phyloP scores from a whole-genome alignment of 1,140 invertebrate genomes.

The Heliothis subflexa region DNA sequence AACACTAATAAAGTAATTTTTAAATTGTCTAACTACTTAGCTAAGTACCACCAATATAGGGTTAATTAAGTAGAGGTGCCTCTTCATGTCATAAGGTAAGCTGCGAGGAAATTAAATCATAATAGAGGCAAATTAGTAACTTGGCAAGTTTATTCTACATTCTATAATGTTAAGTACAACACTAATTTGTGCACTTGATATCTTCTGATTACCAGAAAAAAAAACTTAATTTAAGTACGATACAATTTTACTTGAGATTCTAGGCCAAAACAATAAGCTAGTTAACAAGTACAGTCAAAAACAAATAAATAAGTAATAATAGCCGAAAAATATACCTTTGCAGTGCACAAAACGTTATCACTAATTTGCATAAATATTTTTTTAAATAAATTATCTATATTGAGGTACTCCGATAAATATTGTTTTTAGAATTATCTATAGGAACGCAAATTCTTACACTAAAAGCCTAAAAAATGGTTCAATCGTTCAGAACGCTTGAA shows the following conservation, averaged over 20 bases:
- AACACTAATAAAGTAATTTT: constrained; percentile 67
- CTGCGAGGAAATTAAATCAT: background rate
- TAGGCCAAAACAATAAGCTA: background rate
- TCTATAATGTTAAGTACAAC: constrained; percentile 7
- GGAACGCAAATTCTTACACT: constrained; percentile 69
- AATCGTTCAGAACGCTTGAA: constrained; percentile 20
- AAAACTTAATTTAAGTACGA: background rate
- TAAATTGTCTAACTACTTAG: constrained; percentile 64
- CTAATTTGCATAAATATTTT: constrained; percentile 12
- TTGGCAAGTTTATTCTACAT: constrained; percentile 33
- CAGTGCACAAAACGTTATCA: constrained; percentile 11
- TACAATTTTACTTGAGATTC: constrained; percentile 21
- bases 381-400: constrained; percentile 45
- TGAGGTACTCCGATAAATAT: constrained; percentile 60
- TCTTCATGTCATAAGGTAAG: constrained; percentile 43
- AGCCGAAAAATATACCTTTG: constrained; percentile 17
- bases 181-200: background rate
- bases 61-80: constrained; percentile 53
- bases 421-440: constrained; percentile 62
- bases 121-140: constrained; percentile 12
- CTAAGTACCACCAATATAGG: constrained; percentile 70
- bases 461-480: constrained; percentile 41
- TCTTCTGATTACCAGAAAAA: no score
- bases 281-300: constrained; percentile 2
- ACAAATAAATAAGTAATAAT: constrained; percentile 6